Base-by-base conservation (phyloP, 2,113 vertebrate species). In the Colossoma macropomum region DNA sequence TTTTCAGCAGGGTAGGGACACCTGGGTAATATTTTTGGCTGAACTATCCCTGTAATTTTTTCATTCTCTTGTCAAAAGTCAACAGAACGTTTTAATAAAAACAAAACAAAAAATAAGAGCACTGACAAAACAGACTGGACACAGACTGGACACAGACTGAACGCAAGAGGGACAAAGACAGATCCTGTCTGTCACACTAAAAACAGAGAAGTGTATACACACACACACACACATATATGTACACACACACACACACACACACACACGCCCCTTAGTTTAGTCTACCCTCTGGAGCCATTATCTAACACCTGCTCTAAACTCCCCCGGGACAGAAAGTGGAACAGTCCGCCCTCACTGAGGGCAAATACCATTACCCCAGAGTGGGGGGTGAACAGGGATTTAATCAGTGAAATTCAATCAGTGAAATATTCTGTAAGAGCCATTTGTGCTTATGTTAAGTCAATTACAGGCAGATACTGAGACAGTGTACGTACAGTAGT, bases 231-330 rank as follows among this genome's bases (percentile, higher is more conserved):
- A 50, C 70, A 73, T 34, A 63, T 45, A 68, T 48, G 75, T 38
- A 76, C 63, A 71, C 27, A 70, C 74, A 83, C n/a, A 77, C 73
- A 70, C 11, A 82, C 59, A 76, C 30, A 82, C 73, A 82, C 30
- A 76, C 48, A 69, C 23, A 68, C 68, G 59, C 25, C 4, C 30
- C 11, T 4, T 21, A 60, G 38, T 59, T 56, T 23, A 68, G 68
- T 45, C 23, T 71, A 23, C 23, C 11, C 10, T 25, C 23, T 71
- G 68, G 68, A 71, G 34, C 68, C 68, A 69, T 38, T 69, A 69
- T 6, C 32, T 41, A 15, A 32, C 66, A 71, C 68, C 68, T 71
- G 68, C 68, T 45, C 38, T 71, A 38, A 38, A 69, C 66, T 69
- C 66, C 66, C 66, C 66, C 21, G 30, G 30, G 66, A 69, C 30